phyloP scores from a whole-genome alignment of 2,113 vertebrate genomes.

The Sceloporus undulatus region DNA sequence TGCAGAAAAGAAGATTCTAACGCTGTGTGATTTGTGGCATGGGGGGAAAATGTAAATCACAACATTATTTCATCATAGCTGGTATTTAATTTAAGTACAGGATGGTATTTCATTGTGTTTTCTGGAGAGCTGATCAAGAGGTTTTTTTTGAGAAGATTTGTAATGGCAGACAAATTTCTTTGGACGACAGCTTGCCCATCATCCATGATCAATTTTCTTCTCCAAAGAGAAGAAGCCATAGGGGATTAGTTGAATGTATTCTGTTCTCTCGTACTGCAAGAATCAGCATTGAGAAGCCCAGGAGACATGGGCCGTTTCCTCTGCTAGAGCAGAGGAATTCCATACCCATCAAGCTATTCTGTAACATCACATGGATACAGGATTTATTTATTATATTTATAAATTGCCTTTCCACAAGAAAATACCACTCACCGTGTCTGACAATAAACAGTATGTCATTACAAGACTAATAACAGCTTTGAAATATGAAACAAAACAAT shows the following conservation, averaged over 20 bases:
- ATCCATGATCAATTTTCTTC: slow-evolving; percentile 1
- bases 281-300: neutral
- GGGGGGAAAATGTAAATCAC: neutral
- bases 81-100: neutral
- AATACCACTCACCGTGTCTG: no score
- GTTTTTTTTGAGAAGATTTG: neutral
- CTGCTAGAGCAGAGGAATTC: neutral
- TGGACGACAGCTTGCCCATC: neutral
- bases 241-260: neutral
- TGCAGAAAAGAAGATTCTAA: neutral
- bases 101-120: neutral
- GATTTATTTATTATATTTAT: no score
- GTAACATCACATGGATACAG: neutral
- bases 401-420: no score
- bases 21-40: no score
- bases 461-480: no score
- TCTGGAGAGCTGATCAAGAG: neutral
- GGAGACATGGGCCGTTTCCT: neutral
- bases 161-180: neutral
- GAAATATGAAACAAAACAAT: no score
- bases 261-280: neutral
- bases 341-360: neutral
- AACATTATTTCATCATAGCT: neutral
- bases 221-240: neutral
- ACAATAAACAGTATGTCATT: no score